Evolutionary conservation across 2,113 vertebrate species (phyloP).

Genomic region (Semnopithecus entellus): DNA sequence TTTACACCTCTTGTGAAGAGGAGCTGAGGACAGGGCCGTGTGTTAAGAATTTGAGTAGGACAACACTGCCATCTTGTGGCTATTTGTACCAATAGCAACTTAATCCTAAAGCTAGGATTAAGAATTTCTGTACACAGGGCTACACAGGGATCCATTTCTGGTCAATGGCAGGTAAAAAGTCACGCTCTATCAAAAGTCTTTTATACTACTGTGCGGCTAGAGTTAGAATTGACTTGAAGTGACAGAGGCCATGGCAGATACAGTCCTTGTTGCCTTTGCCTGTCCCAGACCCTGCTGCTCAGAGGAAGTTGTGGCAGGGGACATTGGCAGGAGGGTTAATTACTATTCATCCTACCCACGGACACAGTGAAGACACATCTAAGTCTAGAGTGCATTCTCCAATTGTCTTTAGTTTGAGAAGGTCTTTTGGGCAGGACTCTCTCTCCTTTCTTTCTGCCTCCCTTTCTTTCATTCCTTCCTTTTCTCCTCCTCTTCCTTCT

Average conservation of each 20-base stretch:
- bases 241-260: neutral
- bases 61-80: constrained; percentile 59
- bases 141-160: neutral
- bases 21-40: fast-evolving
- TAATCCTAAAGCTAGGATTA: neutral
- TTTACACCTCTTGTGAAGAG: fast-evolving
- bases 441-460: no score
- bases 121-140: neutral
- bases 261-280: neutral
- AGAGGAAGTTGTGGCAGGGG: fast-evolving
- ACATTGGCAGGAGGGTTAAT: fast-evolving
- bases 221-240: neutral
- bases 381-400: fast-evolving
- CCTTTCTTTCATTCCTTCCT: fast-evolving
- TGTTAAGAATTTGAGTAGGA: neutral
- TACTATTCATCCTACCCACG: fast-evolving
- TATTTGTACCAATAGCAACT: fast-evolving
- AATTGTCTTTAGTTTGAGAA: neutral
- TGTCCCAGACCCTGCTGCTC: neutral
- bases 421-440: neutral
- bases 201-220: neutral
- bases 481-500: no score
- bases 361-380: neutral
- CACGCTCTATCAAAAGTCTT: neutral
- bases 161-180: neutral